Evolutionary conservation across 2,113 vertebrate genomes (phyloP), one percentile per base, ranked within the genome.

Genomic region (Hippoglossus stenolepis): DNA sequence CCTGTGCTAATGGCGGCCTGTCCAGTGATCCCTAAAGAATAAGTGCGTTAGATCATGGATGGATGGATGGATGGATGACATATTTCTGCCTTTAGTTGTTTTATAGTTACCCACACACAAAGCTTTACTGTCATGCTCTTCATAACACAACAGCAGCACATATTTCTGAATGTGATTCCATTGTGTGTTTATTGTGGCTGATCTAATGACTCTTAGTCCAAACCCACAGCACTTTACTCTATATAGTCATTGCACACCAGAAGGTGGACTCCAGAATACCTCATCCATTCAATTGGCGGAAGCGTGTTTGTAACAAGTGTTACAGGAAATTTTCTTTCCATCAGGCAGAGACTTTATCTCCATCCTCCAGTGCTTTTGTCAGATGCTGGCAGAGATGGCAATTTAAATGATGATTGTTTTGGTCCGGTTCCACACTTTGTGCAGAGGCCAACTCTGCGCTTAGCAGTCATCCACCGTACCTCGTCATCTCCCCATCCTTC

Each of bases 311-410:
- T 62, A 73, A 54, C 17, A 64, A 21, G 7, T 49, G 17, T 49
- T 5, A 45, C 13, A 51, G 49, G 49, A 51, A 51, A 51, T 51
- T 17, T 5, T 51, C 49, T 51, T 51, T 51, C 49, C 20, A n/a
- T n/a, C 26, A 26, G 54, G 61, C 79, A 67, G 7, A 65, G 28
- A 26, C 51, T 82, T 84, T 31, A 66, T 70, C 75, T 65, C 26
- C 23, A 14, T 70, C 69, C 65, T 62, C 24, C 43, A 60, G 57
- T 65, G 14, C 70, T 9, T 7, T 59, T 73, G 6, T 75, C 49
- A 18, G 76, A 67, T 17, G 38, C 40, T 53, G 66, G 58, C 49
- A 60, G 21, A 56, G 51, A 69, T 67, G 73, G 40, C 24, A 23
- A 14, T 43, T 75, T 35, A 47, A 20, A 13, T 64, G n/a, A 28